These are phyloP conservation scores for Rambutsinella grinnellia DNA, from an alignment of 2,888 invertebrate species.

Conservation along the genomic window DNA sequence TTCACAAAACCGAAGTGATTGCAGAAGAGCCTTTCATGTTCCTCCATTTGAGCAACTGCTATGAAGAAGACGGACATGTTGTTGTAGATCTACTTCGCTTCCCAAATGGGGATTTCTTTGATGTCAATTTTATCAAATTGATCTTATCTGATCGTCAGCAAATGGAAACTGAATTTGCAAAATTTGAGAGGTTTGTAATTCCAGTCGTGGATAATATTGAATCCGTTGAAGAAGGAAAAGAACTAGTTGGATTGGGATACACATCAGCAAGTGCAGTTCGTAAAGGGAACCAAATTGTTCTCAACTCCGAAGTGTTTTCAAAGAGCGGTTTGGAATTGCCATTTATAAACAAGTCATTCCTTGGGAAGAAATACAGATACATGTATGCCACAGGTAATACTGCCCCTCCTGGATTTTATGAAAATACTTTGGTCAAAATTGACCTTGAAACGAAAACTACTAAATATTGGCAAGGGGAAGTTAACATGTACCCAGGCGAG, in stretches of 20 bases:
- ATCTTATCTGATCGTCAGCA: slow-evolving; percentile 40
- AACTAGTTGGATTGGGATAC: slow-evolving; percentile 68
- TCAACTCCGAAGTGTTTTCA: slow-evolving; percentile 64
- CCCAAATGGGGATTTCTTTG: slow-evolving; percentile 57
- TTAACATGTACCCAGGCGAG: slow-evolving; percentile 69
- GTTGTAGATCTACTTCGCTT: slow-evolving; percentile 50
- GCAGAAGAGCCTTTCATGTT: slow-evolving; percentile 71
- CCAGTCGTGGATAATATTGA: slow-evolving; percentile 68
- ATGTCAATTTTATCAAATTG: slow-evolving; percentile 34
- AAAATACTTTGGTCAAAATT: slow-evolving; percentile 67
- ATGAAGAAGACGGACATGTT: slow-evolving; percentile 70
- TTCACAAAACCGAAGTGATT: slow-evolving; percentile 68
- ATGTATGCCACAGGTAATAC: slow-evolving; percentile 70
- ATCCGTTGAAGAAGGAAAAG: slow-evolving; percentile 66
- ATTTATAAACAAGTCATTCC: slow-evolving; percentile 69
- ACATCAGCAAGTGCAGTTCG: slow-evolving; percentile 69
- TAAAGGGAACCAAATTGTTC: slow-evolving; percentile 67
- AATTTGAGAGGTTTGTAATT: slow-evolving; percentile 68
- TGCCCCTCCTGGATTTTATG: slow-evolving; percentile 67
- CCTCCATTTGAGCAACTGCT: slow-evolving; percentile 73
- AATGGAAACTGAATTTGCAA: slow-evolving; percentile 48
- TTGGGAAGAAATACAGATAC: slow-evolving; percentile 70
- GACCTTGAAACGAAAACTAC: slow-evolving; percentile 52
- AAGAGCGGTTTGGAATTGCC: slow-evolving; percentile 70
- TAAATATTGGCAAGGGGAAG: slow-evolving; percentile 52